phyloP scores from a whole-genome alignment of 2,888 invertebrate species.

The Rapana venosa region DNA sequence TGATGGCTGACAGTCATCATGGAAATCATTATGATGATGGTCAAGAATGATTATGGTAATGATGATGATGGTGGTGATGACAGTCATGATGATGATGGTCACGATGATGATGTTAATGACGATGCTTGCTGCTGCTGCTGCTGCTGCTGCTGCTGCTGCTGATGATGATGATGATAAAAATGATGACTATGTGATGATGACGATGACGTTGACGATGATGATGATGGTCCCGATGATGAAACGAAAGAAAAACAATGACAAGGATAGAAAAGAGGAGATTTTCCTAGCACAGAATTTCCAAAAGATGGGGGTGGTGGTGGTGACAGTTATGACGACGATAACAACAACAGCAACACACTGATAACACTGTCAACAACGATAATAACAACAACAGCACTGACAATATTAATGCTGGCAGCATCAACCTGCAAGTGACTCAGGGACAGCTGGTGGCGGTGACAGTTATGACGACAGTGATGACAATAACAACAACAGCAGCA shows the following conservation, averaged over 20 bases:
- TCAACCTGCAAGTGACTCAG: too few relatives aligned
- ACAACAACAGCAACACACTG: too few relatives aligned
- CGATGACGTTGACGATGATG: neutral
- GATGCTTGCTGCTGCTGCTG: too few relatives aligned
- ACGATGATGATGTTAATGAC: neutral
- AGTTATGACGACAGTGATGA: too few relatives aligned
- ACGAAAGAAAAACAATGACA: too few relatives aligned
- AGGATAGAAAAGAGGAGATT: neutral
- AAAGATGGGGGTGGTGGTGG: neutral
- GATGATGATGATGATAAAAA: neutral
- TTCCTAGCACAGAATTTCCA: too few relatives aligned
- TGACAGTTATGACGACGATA: neutral
- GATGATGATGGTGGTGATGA: neutral
- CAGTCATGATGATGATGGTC: neutral
- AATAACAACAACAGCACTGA: too few relatives aligned
- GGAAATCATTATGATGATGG: slow-evolving; percentile 4
- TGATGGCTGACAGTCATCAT: neutral
- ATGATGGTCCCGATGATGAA: neutral
- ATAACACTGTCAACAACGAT: too few relatives aligned
- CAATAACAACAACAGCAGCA: too few relatives aligned
- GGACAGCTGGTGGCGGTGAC: too few relatives aligned
- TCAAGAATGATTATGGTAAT: slow-evolving; percentile 8
- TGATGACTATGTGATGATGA: neutral
- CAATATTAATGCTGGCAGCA: too few relatives aligned
- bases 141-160: too few relatives aligned